Conservation (phyloP, 2,113 vertebrate species). For the Brachionichthys hirsutus region DNA sequence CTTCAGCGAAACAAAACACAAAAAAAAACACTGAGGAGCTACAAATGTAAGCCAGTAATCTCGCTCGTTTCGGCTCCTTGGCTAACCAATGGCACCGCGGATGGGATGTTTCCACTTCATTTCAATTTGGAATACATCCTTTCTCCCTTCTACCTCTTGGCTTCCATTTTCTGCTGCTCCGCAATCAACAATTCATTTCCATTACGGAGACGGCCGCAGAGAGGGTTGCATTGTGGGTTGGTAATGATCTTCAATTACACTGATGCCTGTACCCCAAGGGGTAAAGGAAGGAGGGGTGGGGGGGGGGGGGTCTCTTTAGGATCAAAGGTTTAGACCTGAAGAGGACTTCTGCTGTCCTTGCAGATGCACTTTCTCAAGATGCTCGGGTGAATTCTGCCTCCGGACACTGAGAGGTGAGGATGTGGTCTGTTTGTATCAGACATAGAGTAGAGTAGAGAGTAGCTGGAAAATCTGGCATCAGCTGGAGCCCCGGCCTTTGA, state of each 20-base stretch:
- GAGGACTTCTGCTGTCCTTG: constrained; percentile 72
- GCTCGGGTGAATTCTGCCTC: constrained; percentile 66
- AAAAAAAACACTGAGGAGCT: constrained; percentile 76
- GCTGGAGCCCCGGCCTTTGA: constrained; percentile 49
- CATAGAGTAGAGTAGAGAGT: constrained; percentile 50
- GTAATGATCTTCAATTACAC: constrained; percentile 84
- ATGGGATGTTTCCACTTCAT: constrained; percentile 78
- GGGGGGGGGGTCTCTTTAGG: constrained; percentile 72
- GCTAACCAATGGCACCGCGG: constrained; percentile 73
- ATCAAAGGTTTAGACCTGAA: constrained; percentile 79
- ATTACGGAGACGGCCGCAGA: constrained; percentile 76
- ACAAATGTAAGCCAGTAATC: constrained; percentile 80
- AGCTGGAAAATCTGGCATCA: constrained; percentile 42
- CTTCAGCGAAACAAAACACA: constrained; percentile 82
- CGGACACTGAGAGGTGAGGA: constrained; percentile 64
- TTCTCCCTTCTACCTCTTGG: constrained; percentile 67
- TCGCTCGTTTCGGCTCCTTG: constrained; percentile 70
- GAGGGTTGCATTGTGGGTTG: constrained; percentile 77
- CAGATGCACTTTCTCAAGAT: constrained; percentile 75
- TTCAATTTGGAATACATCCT: constrained; percentile 77
- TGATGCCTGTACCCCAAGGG: constrained; percentile 73
- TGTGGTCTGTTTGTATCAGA: constrained; percentile 48
- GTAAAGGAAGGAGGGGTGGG: constrained; percentile 65
- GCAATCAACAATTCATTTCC: constrained; percentile 75
- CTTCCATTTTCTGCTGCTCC: constrained; percentile 68